phyloP scores from a whole-genome alignment of 2,797 vertebrate species.

The Apogon hyalosoma region DNA sequence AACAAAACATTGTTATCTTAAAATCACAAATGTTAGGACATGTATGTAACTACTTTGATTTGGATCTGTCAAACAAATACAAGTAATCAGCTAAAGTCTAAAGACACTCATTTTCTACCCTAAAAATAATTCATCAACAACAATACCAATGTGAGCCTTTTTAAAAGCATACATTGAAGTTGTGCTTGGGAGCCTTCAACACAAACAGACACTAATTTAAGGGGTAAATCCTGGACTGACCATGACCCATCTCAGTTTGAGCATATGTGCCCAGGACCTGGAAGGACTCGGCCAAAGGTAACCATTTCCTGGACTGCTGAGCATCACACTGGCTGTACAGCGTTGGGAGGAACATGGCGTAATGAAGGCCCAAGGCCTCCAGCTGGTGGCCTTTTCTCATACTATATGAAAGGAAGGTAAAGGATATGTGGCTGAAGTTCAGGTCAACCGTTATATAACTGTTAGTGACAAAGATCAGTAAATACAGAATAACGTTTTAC shows the following conservation, averaged over 20 bases:
- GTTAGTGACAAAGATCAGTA: background rate
- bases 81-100: constrained; percentile 31
- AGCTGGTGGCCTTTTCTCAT: constrained; percentile 25
- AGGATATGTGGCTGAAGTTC: constrained; percentile 42
- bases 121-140: no score
- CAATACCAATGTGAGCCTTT: no score
- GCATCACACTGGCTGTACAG: constrained; percentile 87
- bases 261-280: constrained; percentile 93
- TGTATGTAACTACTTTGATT: constrained; percentile 28
- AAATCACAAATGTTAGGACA: constrained; percentile 2
- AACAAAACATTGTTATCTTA: background rate
- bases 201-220: no score
- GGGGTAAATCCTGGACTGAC: constrained; percentile 86
- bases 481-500: background rate
- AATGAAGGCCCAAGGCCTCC: constrained; percentile 88
- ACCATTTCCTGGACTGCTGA: constrained; percentile 92
- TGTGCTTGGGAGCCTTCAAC: no score
- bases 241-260: constrained; percentile 97
- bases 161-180: no score
- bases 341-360: constrained; percentile 93
- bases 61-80: constrained; percentile 77
- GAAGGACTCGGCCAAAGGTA: constrained; percentile 82
- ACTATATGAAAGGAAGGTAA: constrained; percentile 62
- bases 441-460: background rate
- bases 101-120: background rate